These are phyloP conservation scores for Buathra laborator DNA, from an alignment of 2,888 invertebrate species.

Conservation along the genomic window DNA sequence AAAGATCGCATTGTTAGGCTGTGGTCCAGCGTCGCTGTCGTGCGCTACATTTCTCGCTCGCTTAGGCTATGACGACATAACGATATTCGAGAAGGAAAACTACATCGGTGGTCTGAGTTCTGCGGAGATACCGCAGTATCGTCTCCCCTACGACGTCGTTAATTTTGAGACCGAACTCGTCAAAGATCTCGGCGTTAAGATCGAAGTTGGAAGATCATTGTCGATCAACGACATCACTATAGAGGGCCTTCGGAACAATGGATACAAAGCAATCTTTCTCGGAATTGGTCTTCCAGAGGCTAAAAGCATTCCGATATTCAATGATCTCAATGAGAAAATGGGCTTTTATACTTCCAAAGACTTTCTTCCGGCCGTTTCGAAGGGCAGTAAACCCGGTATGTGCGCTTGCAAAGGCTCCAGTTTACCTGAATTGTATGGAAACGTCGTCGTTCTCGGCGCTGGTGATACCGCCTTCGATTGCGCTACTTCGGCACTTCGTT, in stretches of 20 bases:
- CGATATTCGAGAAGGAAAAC: slow-evolving; percentile 95
- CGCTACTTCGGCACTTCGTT: slow-evolving; percentile 97
- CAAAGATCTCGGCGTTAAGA: slow-evolving; percentile 96
- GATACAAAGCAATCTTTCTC: slow-evolving; percentile 92
- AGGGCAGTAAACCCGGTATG: slow-evolving; percentile 94
- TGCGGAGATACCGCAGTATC: slow-evolving; percentile 98
- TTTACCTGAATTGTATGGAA: slow-evolving; percentile 92
- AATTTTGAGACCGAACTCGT: slow-evolving; percentile 97
- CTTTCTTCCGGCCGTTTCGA: slow-evolving; percentile 95
- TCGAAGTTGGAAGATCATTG: slow-evolving; percentile 91
- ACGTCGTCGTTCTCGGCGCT: slow-evolving; percentile 96
- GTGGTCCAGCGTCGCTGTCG: slow-evolving; percentile 98
- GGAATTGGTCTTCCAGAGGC: slow-evolving; percentile 97
- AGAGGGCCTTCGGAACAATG: slow-evolving; percentile 88
- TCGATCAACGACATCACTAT: slow-evolving; percentile 91
- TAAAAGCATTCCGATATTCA: slow-evolving; percentile 92
- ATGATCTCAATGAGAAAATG: slow-evolving; percentile 90
- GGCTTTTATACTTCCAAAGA: slow-evolving; percentile 98
- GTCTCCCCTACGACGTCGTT: slow-evolving; percentile 96
- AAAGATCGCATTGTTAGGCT: slow-evolving; percentile 95
- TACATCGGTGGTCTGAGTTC: slow-evolving; percentile 97
- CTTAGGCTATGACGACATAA: slow-evolving; percentile 96
- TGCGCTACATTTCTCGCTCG: slow-evolving; percentile 98
- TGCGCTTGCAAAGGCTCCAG: slow-evolving; percentile 87
- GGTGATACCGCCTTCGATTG: slow-evolving; percentile 99